Conservation (phyloP, 2,113 vertebrate genomes). For the Neodon shergylaensis region DNA sequence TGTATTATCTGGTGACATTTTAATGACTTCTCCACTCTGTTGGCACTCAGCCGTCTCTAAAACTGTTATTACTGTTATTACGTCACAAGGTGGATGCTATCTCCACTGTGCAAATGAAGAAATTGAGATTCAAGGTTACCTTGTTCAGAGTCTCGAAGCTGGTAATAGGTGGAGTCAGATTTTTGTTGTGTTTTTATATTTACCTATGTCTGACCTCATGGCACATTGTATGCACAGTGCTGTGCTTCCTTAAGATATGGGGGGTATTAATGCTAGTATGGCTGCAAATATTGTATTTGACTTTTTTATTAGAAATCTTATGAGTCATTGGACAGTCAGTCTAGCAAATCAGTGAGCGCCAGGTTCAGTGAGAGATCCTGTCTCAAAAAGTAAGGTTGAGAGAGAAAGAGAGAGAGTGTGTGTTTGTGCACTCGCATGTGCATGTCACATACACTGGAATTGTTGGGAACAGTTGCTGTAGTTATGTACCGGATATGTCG, state of each 20-base stretch:
- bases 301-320: background rate
- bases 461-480: background rate
- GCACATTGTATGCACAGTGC: background rate
- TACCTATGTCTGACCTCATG: background rate
- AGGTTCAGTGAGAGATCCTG: background rate
- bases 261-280: background rate
- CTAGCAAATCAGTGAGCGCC: background rate
- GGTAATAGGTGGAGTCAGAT: background rate
- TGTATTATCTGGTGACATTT: constrained; percentile 12
- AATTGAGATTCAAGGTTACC: constrained; percentile 4
- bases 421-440: background rate
- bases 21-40: background rate
- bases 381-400: background rate
- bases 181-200: background rate
- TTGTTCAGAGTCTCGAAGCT: background rate
- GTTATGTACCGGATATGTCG: background rate
- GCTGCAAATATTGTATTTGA: background rate
- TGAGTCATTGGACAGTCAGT: background rate
- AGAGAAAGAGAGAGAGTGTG: no score
- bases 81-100: background rate
- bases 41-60: background rate
- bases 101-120: constrained; percentile 26
- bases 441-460: background rate
- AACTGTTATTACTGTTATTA: background rate
- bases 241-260: background rate